Evolutionary conservation across 1,140 invertebrate genomes (phyloP).

Genomic region (Planococcus citri): DNA sequence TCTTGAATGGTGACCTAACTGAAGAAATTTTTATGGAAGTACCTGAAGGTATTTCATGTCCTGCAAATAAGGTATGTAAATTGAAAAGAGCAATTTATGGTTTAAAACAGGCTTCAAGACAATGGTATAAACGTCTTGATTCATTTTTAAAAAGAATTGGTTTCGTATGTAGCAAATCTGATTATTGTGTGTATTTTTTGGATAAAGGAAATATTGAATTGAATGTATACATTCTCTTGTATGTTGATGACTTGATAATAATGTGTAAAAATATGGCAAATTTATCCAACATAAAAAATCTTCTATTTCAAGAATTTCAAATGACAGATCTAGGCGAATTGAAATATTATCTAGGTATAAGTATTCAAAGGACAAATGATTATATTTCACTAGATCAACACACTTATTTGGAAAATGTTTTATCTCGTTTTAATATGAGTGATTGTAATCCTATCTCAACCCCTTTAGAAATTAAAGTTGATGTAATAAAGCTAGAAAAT

Average conservation of each 20-base stretch:
- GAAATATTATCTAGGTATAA: slow-evolving; percentile 17
- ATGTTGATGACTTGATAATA: no score
- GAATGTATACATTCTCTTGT: no score
- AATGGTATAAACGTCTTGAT: slow-evolving; percentile 18
- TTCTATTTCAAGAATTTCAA: slow-evolving; percentile 23
- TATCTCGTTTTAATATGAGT: slow-evolving; percentile 4
- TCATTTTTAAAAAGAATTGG: slow-evolving; percentile 28
- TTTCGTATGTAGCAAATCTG: no score
- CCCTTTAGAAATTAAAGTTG: not conserved
- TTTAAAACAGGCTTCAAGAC: slow-evolving; percentile 16
- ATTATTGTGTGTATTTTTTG: no score
- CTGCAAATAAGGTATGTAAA: slow-evolving; percentile 19
- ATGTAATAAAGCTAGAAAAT: not conserved
- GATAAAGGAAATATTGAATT: no score
- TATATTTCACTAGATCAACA: not conserved
- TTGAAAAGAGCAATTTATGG: slow-evolving; percentile 23
- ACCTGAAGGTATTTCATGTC: slow-evolving; percentile 2
- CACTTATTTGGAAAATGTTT: not conserved
- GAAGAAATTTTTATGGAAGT: slow-evolving; percentile 20
- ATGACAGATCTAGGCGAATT: slow-evolving; percentile 4
- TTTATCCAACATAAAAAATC: not conserved
- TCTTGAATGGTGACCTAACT: slow-evolving; percentile 32
- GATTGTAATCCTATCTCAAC: slow-evolving; percentile 16
- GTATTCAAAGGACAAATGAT: slow-evolving; percentile 13
- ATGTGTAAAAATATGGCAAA: not conserved